phyloP scores from a whole-genome alignment of 2,113 vertebrate genomes.

The Lagopus muta region DNA sequence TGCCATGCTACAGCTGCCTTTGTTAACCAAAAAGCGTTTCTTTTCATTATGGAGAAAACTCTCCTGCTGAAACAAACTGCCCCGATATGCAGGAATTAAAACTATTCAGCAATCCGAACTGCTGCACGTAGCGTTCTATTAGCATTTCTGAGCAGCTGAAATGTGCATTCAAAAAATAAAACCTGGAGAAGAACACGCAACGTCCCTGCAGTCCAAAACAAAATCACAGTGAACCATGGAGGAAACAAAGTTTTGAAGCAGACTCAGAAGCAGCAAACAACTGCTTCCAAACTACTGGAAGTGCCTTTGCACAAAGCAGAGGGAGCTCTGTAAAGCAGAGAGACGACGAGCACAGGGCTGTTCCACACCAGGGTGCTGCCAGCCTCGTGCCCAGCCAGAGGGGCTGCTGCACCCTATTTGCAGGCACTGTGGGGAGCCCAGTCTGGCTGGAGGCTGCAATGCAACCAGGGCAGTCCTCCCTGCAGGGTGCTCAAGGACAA shows the following conservation, averaged over 20 bases:
- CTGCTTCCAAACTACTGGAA: background rate
- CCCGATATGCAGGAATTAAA: background rate
- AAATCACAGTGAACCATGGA: fast-evolving
- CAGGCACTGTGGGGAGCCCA: fast-evolving
- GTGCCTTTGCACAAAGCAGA: background rate
- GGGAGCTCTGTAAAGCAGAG: background rate
- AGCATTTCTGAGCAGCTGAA: background rate
- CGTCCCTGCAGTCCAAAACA: background rate
- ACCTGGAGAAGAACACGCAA: fast-evolving
- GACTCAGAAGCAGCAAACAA: background rate
- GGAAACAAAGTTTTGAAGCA: background rate
- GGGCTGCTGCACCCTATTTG: fast-evolving
- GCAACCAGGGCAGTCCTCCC: background rate
- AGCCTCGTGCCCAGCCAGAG: background rate
- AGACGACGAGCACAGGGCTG: background rate
- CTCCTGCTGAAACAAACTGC: background rate
- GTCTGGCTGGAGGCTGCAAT: background rate
- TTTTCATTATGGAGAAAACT: background rate
- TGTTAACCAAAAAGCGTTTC: background rate
- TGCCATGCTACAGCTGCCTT: background rate
- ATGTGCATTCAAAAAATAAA: background rate
- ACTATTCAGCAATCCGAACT: background rate
- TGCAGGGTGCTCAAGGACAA: background rate
- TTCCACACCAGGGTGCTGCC: fast-evolving
- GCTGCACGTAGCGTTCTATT: background rate